Percentiles rank a stretch among this genome's conserved stretches.
Conservation (phyloP, 2,888 invertebrate genomes). For the Campopleginae sp. region DNA sequence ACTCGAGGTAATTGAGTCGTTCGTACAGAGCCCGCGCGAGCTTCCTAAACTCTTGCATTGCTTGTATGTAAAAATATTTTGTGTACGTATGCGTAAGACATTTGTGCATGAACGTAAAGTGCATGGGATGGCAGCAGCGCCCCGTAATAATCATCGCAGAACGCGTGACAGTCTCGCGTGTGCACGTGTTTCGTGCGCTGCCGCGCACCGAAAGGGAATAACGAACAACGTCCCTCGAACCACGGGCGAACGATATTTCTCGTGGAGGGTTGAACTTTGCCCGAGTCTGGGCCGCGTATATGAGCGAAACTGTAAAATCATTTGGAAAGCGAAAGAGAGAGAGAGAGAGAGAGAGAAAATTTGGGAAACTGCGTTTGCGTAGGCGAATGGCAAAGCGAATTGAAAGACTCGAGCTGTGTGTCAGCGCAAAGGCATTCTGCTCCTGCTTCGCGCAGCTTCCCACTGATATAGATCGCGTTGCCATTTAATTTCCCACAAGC, state of each 20-base stretch:
- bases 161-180: slow-evolving; percentile 57
- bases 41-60: slow-evolving; percentile 21
- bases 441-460: neutral
- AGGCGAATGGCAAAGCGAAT: neutral
- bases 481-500: slow-evolving; percentile 59
- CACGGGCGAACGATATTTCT: slow-evolving; percentile 56
- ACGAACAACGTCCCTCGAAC: slow-evolving; percentile 44
- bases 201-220: neutral
- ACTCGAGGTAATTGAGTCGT: slow-evolving; percentile 67
- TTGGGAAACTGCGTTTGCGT: neutral
- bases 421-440: neutral
- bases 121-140: slow-evolving; percentile 32
- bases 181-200: slow-evolving; percentile 62
- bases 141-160: slow-evolving; percentile 64
- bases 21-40: slow-evolving; percentile 52
- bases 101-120: neutral
- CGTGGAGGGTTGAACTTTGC: slow-evolving; percentile 32
- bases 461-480: slow-evolving; percentile 26
- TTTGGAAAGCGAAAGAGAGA: slow-evolving; percentile 40
- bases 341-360: slow-evolving; percentile 4
- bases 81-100: neutral
- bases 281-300: slow-evolving; percentile 50
- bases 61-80: neutral
- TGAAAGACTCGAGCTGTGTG: neutral
- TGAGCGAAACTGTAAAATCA: slow-evolving; percentile 70